A percentile compares a stretch with the other conserved stretches of the same genome.
Conservation (phyloP, 2,888 invertebrate species). For the Trichogramma dendrolimi region DNA sequence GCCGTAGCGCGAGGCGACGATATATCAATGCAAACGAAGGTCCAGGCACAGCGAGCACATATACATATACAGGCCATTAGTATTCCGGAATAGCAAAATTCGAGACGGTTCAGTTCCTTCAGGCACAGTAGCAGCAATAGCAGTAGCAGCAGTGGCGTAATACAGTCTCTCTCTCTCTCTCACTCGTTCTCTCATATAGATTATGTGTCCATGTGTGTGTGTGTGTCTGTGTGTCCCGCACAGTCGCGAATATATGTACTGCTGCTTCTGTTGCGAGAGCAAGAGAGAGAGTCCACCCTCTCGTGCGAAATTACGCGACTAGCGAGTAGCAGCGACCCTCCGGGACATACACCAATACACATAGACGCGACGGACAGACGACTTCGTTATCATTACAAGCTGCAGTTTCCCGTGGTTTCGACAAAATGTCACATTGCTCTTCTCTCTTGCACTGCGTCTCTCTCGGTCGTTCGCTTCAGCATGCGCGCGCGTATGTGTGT, state of each 20-base stretch:
- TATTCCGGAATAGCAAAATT: conserved; percentile 16
- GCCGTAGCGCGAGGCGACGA: background rate
- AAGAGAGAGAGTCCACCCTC: conserved; percentile 36
- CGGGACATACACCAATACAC: conserved; percentile 28
- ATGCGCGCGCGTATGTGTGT: too few species aligned
- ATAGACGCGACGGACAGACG: conserved; percentile 26
- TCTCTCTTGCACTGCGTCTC: background rate
- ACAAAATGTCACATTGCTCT: conserved; percentile 23
- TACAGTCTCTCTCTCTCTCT: background rate
- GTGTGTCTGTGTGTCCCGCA: too few species aligned
- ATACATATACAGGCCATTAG: conserved; percentile 15
- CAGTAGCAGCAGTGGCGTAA: background rate
- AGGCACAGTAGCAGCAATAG: conserved; percentile 7
- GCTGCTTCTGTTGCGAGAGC: background rate
- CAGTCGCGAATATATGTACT: background rate
- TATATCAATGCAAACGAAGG: background rate
- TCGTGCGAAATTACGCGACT: conserved; percentile 39
- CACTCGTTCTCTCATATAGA: background rate
- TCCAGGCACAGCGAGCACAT: background rate
- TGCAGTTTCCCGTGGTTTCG: conserved; percentile 27
- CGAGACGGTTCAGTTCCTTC: conserved; percentile 28
- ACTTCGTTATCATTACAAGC: conserved; percentile 30
- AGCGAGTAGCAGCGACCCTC: conserved; percentile 26
- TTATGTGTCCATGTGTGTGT: too few species aligned
- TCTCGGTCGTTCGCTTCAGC: conserved; percentile 13